These are phyloP conservation scores for Teleopsis dalmanni DNA, from an alignment of 1,140 invertebrate genomes.

Conservation along the genomic window DNA sequence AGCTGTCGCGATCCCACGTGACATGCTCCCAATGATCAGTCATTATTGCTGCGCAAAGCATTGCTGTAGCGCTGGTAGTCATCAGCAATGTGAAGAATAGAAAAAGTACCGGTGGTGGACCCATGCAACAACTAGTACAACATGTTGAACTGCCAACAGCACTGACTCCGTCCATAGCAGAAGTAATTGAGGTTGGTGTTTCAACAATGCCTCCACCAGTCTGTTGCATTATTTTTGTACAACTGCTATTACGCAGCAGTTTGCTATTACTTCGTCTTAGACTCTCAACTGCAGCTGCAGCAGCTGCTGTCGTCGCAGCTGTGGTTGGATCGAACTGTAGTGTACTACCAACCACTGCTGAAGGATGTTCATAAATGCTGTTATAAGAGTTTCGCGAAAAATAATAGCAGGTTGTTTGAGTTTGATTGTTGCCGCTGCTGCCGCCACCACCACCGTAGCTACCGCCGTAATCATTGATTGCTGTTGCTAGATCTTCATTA, in stretches of 20 bases:
- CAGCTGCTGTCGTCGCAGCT: constrained; percentile 33
- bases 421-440: constrained; percentile 2
- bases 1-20: constrained; percentile 58
- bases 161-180: constrained; percentile 36
- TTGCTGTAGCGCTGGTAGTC: constrained; percentile 60
- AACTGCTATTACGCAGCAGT: constrained; percentile 36
- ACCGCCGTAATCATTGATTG: constrained; percentile 13
- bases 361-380: constrained; percentile 43
- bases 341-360: constrained; percentile 36
- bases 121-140: constrained; percentile 37
- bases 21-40: constrained; percentile 81
- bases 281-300: constrained; percentile 36
- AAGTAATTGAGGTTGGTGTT: constrained; percentile 33
- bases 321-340: constrained; percentile 32
- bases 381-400: constrained; percentile 38
- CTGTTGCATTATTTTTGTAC: constrained; percentile 35
- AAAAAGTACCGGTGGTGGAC: constrained; percentile 39
- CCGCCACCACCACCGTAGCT: constrained; percentile 16
- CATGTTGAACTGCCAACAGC: constrained; percentile 24
- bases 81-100: constrained; percentile 43
- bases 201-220: constrained; percentile 21
- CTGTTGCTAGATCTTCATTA: constrained; percentile 30
- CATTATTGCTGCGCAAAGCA: constrained; percentile 73
- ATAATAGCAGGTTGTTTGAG: constrained; percentile 37
- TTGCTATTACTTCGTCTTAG: constrained; percentile 38